Percentiles rank a stretch among this genome's conserved stretches.
Conservation (phyloP, 2,113 vertebrate genomes). For the Thryonomys swinderianus region DNA sequence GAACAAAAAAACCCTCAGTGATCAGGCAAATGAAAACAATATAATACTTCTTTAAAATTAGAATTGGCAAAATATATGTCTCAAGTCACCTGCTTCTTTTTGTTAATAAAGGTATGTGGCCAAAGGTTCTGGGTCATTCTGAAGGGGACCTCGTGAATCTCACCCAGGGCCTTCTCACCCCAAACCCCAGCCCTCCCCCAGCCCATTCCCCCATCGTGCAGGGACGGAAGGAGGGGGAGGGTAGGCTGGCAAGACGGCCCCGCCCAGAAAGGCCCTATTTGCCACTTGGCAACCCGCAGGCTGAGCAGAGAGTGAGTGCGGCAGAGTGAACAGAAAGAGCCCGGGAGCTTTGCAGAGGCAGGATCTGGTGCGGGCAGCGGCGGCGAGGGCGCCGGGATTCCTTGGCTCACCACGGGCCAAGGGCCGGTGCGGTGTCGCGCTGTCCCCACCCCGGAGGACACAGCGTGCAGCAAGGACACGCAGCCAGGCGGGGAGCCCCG, state of each 20-base stretch:
- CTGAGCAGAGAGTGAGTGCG: neutral
- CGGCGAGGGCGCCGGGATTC: neutral
- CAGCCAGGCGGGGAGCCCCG: neutral
- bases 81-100: neutral
- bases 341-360: constrained; percentile 42
- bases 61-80: neutral
- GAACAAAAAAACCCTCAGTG: neutral
- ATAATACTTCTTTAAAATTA: neutral
- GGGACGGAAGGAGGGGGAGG: neutral
- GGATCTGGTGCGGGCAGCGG: constrained; percentile 54
- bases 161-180: neutral
- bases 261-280: constrained; percentile 41
- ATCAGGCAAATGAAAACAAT: neutral
- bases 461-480: neutral
- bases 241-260: neutral
- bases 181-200: neutral
- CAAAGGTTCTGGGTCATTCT: neutral
- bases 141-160: neutral
- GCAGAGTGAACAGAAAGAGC: neutral
- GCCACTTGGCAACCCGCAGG: constrained; percentile 64
- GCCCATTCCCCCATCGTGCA: neutral
- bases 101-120: neutral
- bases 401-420: constrained; percentile 25
- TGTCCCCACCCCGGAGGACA: neutral
- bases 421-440: neutral